Base-by-base conservation (phyloP, 30 jellyfish, hydroid and myxozoan species). In the Pseudorhiza aurosa region DNA sequence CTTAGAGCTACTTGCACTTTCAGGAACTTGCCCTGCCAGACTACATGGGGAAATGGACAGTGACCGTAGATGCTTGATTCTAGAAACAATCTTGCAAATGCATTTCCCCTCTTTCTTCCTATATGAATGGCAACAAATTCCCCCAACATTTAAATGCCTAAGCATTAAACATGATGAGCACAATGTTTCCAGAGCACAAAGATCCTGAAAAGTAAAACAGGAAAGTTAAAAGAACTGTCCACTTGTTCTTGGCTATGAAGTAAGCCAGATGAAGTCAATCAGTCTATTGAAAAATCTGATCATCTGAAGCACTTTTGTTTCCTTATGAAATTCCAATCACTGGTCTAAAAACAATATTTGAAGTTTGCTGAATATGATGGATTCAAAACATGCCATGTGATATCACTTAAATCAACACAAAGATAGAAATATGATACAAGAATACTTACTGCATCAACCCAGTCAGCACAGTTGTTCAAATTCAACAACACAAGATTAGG, bases 401-500 rank as follows among this genome's bases (percentile, higher is more conserved):
- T 46, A 11, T 46, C 60, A 4, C 60, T 11, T 2, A 46, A 46
- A 2, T 46, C 60, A 31, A 57, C 22, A 30, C 6, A 12, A 28
- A 30, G 26, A 29, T 28, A 29, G 4, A 2, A 39, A 59, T 46
- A 2, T 6, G 19, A 3, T 2, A 2, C 7, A 46, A 14, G 31
- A 60, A 29, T 27, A 40, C 87, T 0, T 70, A 92, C 99, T 97
- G 86, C 88, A 43, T 93, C 97, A 56, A 93, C 70, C 99, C 99
- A 93, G 24, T 82, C 99, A 17, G 85, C 94, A 57, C 96, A 86
- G 59, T 68, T 37, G 49, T 72, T 56, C 88, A 93, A 67, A 47
- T 93, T 93, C 70, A 93, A 74, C 0, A 95, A 27, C 25, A 2
- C 58, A 63, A 93, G 77, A 45, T 85, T 50, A 11, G 90, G 88